These are phyloP conservation scores for Idaea aversata DNA, from an alignment of 2,888 invertebrate species.

Conservation along the genomic window DNA sequence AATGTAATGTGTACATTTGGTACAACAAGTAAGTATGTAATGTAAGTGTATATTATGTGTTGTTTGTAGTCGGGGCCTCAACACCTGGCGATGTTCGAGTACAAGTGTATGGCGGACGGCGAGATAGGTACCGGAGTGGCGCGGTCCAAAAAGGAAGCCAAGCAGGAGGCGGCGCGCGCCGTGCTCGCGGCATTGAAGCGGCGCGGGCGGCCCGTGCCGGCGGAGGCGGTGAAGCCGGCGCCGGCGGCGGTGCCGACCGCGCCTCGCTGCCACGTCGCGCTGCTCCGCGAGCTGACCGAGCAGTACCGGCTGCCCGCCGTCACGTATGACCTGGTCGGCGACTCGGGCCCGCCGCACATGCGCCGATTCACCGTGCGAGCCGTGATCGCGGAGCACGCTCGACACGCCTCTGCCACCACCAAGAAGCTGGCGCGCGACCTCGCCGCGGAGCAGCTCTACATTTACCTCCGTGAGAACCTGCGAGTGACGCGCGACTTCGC, in stretches of 20 bases:
- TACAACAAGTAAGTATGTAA: slow-evolving; percentile 12
- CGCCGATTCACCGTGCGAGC: slow-evolving; percentile 82
- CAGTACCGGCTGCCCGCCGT: slow-evolving; percentile 73
- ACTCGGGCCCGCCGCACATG: slow-evolving; percentile 84
- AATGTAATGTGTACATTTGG: slow-evolving; percentile 14
- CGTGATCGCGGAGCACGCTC: slow-evolving; percentile 73
- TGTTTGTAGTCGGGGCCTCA: slow-evolving; percentile 56
- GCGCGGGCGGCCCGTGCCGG: slow-evolving; percentile 49
- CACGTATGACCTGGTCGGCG: slow-evolving; percentile 77
- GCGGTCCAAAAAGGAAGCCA: slow-evolving; percentile 79
- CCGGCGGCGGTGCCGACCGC: slow-evolving; percentile 12
- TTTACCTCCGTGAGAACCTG: slow-evolving; percentile 59
- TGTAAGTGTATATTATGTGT: background rate
- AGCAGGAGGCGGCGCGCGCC: slow-evolving; percentile 79
- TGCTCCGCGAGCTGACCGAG: slow-evolving; percentile 71
- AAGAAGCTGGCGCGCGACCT: slow-evolving; percentile 84
- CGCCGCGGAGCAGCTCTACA: slow-evolving; percentile 75
- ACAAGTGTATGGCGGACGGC: slow-evolving; percentile 63
- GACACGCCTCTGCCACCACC: slow-evolving; percentile 79
- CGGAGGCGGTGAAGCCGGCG: slow-evolving; percentile 32
- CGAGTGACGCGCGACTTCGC: slow-evolving; percentile 56
- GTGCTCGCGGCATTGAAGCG: slow-evolving; percentile 63
- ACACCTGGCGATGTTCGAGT: slow-evolving; percentile 65
- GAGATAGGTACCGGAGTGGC: slow-evolving; percentile 60
- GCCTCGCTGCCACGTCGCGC: slow-evolving; percentile 55